phyloP scores from a whole-genome alignment of 2,113 vertebrate genomes.

The Syngnathus typhle region DNA sequence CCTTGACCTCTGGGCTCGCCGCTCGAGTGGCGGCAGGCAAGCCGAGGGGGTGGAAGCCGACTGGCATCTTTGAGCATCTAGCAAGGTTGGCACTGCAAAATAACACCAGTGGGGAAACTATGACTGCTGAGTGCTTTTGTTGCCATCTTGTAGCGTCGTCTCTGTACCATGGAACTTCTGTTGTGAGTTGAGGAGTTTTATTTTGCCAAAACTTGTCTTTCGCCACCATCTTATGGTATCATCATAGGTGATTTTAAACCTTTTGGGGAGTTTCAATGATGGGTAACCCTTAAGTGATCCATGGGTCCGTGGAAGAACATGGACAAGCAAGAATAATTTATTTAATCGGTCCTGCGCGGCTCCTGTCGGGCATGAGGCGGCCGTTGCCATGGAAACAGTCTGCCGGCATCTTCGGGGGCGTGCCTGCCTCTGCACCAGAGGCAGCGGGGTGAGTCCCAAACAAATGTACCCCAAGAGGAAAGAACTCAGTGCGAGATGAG shows the following conservation, averaged over 20 bases:
- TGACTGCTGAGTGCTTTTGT: conserved; percentile 33
- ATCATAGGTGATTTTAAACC: too few species aligned
- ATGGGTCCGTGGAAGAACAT: background rate
- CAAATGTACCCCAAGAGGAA: conserved; percentile 18
- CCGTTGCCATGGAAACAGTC: conserved; percentile 63
- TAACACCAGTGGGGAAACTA: conserved; percentile 16
- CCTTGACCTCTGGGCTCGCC: conserved; percentile 36
- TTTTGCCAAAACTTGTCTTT: too few species aligned
- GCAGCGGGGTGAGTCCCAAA: conserved; percentile 27
- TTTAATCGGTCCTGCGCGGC: conserved; percentile 8
- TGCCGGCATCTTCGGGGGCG: conserved; percentile 33
- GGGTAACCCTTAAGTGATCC: background rate
- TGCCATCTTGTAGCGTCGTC: background rate
- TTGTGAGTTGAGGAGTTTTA: background rate
- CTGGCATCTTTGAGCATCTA: conserved; percentile 13
- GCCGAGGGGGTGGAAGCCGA: conserved; percentile 4
- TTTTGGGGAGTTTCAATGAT: too few species aligned
- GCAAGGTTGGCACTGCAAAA: conserved; percentile 1
- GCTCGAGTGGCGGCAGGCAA: conserved; percentile 27
- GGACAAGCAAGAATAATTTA: background rate
- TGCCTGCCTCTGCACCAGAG: conserved; percentile 1
- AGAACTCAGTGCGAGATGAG: conserved; percentile 4
- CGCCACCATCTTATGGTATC: too few species aligned
- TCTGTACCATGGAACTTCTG: background rate
- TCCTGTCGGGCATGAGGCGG: conserved; percentile 34